A percentile compares a stretch with the other conserved stretches of the same genome.
phyloP scores from a whole-genome alignment of 2,113 vertebrate species.

The Pygoscelis antarcticus region DNA sequence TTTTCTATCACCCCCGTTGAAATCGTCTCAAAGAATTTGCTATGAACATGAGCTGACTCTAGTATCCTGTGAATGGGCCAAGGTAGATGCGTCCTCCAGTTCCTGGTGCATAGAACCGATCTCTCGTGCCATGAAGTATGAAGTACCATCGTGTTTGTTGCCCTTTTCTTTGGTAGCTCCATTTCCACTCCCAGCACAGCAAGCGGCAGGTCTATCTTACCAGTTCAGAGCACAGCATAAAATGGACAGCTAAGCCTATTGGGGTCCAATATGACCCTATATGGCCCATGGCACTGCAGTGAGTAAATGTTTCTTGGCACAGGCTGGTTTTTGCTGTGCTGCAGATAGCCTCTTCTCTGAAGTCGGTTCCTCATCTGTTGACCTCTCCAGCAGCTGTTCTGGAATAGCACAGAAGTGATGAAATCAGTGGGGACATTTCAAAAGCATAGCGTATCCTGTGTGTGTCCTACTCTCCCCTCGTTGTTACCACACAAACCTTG shows the following conservation, averaged over 20 bases:
- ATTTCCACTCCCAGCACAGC: neutral
- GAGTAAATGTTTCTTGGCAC: neutral
- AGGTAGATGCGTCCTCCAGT: neutral
- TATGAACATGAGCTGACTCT: neutral
- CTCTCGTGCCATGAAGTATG: neutral
- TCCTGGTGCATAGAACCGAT: neutral
- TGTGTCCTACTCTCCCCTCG: neutral
- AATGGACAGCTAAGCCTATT: neutral
- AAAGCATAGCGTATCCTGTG: neutral
- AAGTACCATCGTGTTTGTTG: neutral
- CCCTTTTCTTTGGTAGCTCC: neutral
- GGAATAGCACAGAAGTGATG: neutral
- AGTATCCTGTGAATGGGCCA: neutral
- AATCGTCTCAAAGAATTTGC: neutral
- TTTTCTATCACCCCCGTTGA: neutral
- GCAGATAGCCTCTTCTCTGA: neutral
- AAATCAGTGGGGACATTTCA: conserved; percentile 2
- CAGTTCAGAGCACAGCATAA: neutral
- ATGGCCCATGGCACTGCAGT: neutral
- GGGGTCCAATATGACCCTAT: neutral
- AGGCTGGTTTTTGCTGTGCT: neutral
- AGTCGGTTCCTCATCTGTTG: neutral
- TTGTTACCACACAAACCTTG: conserved; percentile 25
- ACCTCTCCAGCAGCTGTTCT: conserved; percentile 5
- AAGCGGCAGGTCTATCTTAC: neutral